Base-by-base conservation (phyloP, 2,888 invertebrate genomes). In the Sphinx pinastri region DNA sequence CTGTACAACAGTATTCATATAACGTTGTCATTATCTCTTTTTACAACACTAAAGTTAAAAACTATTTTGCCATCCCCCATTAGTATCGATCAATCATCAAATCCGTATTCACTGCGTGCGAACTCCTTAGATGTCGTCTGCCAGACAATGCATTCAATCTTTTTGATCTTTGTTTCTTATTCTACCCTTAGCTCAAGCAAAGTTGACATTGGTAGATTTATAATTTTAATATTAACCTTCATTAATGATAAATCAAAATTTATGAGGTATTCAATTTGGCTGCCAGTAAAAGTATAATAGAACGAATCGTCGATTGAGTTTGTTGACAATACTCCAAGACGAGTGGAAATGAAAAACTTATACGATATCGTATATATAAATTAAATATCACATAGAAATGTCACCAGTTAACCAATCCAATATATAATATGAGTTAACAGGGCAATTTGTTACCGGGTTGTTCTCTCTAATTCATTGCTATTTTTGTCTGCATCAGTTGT, bases 381-480 rank as follows among this genome's bases (percentile, higher is more conserved):
- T 6, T 13, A 51, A 13, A 51, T 13, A 51, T 8, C 13, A 13
- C 5, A 13, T 5, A 51, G 1, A 1, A 52, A n/a, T 52, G n/a
- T n/a, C 52, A 52, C 14, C n/a, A n/a, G 38, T 38, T 38, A 1
- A 38, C 38, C 38, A 38, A 6, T 38, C 38, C 38, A 4, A 38
- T 14, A 14, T 14, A 31, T 58, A 14, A 14, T 0, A 38, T 38
- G 12, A 14, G 19, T 31, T 31, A 7, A 45, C 45, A 60, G 10
- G 6, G 60, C 16, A 11, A 60, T 60, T 60, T 47, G 60, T 45
- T 47, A 47, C 47, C 4, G 45, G 11, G 19, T 12, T 47, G 45
- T n/a, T 60, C n/a, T 47, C 45, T 60, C 45, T 31, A 58, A 58
- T 47, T 60, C 8, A 60, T 47, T 60, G 45, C 16, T 60, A 60